Conservation (phyloP, 2,113 vertebrate species). For the Colistium nudipinnis region DNA sequence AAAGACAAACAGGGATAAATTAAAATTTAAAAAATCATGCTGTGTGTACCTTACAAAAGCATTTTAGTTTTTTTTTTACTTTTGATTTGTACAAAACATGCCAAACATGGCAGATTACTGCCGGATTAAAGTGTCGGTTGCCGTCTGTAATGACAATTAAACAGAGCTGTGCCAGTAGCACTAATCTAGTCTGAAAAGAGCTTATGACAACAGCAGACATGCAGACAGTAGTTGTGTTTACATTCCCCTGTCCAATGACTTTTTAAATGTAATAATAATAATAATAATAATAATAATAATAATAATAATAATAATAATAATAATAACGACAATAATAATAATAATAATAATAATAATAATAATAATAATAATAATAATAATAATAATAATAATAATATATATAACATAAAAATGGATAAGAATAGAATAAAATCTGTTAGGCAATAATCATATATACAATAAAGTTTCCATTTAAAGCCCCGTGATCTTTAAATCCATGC, state of each 20-base stretch:
- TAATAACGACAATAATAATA: no score
- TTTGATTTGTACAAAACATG: conserved; percentile 23
- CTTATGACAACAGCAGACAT: conserved; percentile 37
- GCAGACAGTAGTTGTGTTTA: conserved; percentile 44
- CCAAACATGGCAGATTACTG: conserved; percentile 46
- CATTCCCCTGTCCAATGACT: conserved; percentile 43
- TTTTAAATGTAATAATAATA: conserved; percentile 35
- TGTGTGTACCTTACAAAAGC: not conserved
- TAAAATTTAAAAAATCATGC: not conserved
- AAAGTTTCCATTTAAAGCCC: no score
- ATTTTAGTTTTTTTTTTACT: no score
- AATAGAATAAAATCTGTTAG: no score
- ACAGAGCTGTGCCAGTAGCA: conserved; percentile 15
- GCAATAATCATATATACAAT: no score
- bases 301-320: no score
- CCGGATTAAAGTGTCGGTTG: conserved; percentile 39
- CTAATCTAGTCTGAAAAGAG: conserved; percentile 57
- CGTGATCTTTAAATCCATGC: no score
- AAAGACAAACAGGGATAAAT: not conserved
- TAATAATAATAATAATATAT: no score
- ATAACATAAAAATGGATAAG: no score
- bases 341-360: no score
- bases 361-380: no score
- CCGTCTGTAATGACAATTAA: conserved; percentile 48
- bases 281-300: no score